These are phyloP conservation scores for Caloenas nicobarica DNA, from an alignment of 2,113 vertebrate genomes.

Conservation along the genomic window DNA sequence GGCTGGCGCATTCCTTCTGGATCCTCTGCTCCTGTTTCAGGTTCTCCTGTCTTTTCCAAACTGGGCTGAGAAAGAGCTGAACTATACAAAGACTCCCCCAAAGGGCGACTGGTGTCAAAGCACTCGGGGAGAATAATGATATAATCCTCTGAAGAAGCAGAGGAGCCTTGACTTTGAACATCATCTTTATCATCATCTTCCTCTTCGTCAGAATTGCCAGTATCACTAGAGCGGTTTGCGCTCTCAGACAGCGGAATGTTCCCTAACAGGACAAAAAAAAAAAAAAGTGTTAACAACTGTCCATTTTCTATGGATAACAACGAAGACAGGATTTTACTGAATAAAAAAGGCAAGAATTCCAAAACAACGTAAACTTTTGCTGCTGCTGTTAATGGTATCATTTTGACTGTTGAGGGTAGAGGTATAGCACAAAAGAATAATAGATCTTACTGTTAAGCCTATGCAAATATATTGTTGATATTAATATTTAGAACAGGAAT, in stretches of 20 bases:
- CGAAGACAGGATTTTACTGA: not conserved
- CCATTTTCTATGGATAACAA: not conserved
- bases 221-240: not conserved
- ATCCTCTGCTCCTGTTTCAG: constrained; percentile 27
- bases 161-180: constrained; percentile 85
- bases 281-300: not conserved
- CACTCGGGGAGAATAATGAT: constrained; percentile 95
- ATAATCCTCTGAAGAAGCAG: constrained; percentile 91
- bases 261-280: constrained; percentile 26
- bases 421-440: not conserved
- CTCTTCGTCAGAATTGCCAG: constrained; percentile 50
- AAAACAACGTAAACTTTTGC: not conserved
- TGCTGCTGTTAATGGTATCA: not conserved
- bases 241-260: not conserved
- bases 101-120: constrained; percentile 92
- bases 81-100: constrained; percentile 94
- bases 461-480: not conserved
- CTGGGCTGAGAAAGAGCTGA: constrained; percentile 90
- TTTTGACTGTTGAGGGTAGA: not conserved
- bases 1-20: not conserved
- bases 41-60: constrained; percentile 67
- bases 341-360: not conserved
- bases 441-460: not conserved
- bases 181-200: constrained; percentile 85
- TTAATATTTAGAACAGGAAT: not conserved